Conservation (phyloP, 2,797 vertebrate species). For the Ptychadena robeensis region DNA sequence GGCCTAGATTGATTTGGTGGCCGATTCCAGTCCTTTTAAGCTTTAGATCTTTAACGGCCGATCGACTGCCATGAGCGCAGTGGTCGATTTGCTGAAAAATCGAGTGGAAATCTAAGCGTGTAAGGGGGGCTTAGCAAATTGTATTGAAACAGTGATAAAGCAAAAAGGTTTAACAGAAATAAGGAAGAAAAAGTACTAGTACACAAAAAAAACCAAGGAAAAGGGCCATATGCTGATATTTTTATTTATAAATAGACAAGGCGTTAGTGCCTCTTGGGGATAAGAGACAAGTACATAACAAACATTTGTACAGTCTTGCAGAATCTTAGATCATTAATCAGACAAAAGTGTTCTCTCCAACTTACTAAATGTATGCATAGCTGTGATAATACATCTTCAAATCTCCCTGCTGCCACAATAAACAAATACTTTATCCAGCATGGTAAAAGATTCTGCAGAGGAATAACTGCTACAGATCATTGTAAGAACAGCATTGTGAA, state of each 20-base stretch:
- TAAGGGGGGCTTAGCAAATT: no score
- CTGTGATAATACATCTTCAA: neutral
- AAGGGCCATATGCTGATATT: neutral
- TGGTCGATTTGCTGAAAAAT: no score
- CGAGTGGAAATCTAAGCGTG: no score
- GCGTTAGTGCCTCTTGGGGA: neutral
- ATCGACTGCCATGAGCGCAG: no score
- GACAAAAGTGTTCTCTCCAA: neutral
- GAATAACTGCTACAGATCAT: neutral
- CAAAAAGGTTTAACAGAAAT: no score
- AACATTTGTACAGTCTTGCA: neutral
- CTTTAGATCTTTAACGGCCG: no score
- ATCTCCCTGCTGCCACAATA: neutral
- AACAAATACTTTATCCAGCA: neutral
- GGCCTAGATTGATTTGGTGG: no score
- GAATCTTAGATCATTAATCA: slow-evolving; percentile 2
- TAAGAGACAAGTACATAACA: neutral
- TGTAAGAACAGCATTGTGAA: neutral
- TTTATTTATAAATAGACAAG: neutral
- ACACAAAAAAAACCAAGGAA: neutral
- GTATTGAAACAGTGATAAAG: no score
- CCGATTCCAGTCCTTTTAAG: no score
- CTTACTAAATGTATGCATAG: neutral
- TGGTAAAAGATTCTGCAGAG: neutral
- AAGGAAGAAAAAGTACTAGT: neutral